Evolutionary conservation across 2,888 invertebrate genomes (phyloP), one percentile per base, ranked within the genome.

Genomic region (Boloria euphrosyne): DNA sequence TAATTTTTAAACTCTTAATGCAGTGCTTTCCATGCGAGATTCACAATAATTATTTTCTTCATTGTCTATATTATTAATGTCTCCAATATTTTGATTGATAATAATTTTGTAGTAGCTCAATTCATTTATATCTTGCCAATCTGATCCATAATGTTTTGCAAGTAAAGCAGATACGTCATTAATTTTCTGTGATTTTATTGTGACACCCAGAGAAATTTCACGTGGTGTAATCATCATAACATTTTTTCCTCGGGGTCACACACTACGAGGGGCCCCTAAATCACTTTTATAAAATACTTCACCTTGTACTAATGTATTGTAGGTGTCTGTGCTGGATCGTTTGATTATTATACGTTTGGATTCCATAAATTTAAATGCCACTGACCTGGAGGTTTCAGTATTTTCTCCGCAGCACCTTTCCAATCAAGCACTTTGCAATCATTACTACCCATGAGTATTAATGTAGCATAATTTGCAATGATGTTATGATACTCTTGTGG

Each of bases 291-390:
- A 67, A 16, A 52, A 52, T 18, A 53, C 17, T 47, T 59, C 59
- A 38, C 60, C 60, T 22, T 38, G 54, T 22, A 65, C 38, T 47
- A 65, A 55, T 38, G 55, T 49, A 46, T 54, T 66, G 27, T 27
- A 43, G 43, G 50, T 31, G 7, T 22, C 22, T 22, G 43, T 66
- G 55, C 50, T 54, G 52, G 55, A 61, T 46, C 66, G 50, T 50
- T 57, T 66, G 17, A 62, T 55, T 57, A 60, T 51, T 43, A 66
- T 55, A 13, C 61, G 44, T 59, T 69, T 69, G 51, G 52, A 66
- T 43, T 69, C 60, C 63, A 63, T 69, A 47, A 68, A 61, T 68
- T 64, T 68, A 27, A 68, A 61, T 63, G 66, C 66, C 55, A 68
- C 47, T 60, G 65, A 3, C 59, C 65, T 59, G 62, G 65, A 62